These are phyloP conservation scores for Enhydra lutris DNA, from an alignment of 2,113 vertebrate species.

Conservation along the genomic window DNA sequence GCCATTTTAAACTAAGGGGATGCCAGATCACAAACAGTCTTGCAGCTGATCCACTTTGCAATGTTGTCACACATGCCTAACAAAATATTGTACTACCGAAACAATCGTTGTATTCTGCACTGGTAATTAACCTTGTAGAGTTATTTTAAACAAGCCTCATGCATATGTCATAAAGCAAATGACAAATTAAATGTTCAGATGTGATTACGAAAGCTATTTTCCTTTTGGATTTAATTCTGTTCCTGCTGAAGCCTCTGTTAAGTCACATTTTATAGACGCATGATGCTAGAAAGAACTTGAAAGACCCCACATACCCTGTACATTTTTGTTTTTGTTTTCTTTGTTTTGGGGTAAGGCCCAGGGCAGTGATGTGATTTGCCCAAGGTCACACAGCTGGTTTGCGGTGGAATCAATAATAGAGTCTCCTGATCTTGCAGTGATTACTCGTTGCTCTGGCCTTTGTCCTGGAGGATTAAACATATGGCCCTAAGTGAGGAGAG, in stretches of 20 bases:
- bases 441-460: neutral
- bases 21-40: constrained; percentile 51
- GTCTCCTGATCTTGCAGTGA: neutral
- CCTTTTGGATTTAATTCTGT: constrained; percentile 70
- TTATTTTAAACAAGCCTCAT: constrained; percentile 60
- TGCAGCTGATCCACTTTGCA: constrained; percentile 62
- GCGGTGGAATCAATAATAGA: neutral
- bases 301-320: neutral
- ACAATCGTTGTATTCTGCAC: constrained; percentile 30
- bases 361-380: neutral
- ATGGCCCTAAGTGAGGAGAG: neutral
- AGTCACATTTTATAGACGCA: constrained; percentile 15
- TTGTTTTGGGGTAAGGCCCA: neutral
- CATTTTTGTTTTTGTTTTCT: constrained; percentile 7
- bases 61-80: constrained; percentile 73
- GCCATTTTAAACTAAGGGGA: constrained; percentile 69
- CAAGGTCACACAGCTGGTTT: neutral
- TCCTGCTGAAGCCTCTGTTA: constrained; percentile 54
- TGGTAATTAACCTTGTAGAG: constrained; percentile 71
- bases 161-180: constrained; percentile 69
- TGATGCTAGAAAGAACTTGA: constrained; percentile 17
- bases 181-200: constrained; percentile 69
- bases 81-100: constrained; percentile 62
- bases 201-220: constrained; percentile 69
- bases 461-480: neutral